Base-by-base conservation (phyloP, 2,113 vertebrate species). In the Glareola pratincola region DNA sequence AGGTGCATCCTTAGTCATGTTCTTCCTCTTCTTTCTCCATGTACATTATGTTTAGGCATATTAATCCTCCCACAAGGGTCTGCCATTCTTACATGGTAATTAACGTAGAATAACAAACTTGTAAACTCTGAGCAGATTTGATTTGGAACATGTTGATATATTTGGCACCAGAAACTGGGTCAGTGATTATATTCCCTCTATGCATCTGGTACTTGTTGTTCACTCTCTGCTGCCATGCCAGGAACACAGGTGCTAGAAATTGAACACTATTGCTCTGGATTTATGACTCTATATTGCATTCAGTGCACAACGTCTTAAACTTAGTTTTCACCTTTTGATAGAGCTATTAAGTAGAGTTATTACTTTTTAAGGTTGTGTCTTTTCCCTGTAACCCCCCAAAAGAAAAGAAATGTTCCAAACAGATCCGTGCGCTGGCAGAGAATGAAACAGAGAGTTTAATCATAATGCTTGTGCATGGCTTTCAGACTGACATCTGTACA, bases 401-500 rank as follows among this genome's bases (percentile, higher is more conserved):
- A 97, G 77, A 69, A 96, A 94, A 84, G 60, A 96, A 96, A 86
- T 77, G 83, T 95, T 92, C 63, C 84, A 75, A 97, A 97, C 48
- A 96, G 77, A 93, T 96, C 92, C 79, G 36, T 74, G 75, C 82
- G 53, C 32, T 83, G 78, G 90, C 51, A 92, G 89, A 93, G 96
- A 96, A 96, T 62, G 90, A 97, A 96, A 97, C 90, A 97, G 97
- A 94, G 94, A 96, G 90, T 96, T 97, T 96, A 98, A 98, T 97
- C 96, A 87, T 95, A 97, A 90, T 22, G 54, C 91, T 86, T 90
- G 87, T 88, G 92, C 96, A 63, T 92, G 90, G 92, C 94, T 97
- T 98, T 97, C 96, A 97, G 97, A 98, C 93, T 97, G 97, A 98
- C 97, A 97, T 97, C 97, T 98, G 98, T 98, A 98, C 95, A 92